Conservation (phyloP, 1,140 invertebrate species). For the Leptinotarsa lineolata region DNA sequence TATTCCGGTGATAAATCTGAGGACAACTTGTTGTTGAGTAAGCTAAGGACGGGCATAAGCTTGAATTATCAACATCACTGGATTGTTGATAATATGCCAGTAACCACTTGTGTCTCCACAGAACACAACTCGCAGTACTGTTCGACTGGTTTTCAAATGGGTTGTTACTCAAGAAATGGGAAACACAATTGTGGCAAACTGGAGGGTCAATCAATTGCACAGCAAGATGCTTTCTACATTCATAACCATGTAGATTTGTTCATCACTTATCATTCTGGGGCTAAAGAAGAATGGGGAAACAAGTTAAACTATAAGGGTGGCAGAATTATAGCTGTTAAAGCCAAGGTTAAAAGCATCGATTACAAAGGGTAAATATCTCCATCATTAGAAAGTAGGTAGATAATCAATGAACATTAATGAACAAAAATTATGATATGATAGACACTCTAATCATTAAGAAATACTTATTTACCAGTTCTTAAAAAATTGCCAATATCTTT, state of each 20-base stretch:
- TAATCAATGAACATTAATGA: too few relatives aligned
- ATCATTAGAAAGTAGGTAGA: too few relatives aligned
- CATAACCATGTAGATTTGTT: slow-evolving; percentile 96
- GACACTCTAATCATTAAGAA: too few relatives aligned
- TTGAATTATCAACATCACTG: slow-evolving; percentile 99
- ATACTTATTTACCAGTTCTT: too few relatives aligned
- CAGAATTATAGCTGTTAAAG: slow-evolving; percentile 83
- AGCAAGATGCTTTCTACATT: slow-evolving; percentile 72
- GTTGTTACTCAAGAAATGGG: slow-evolving; percentile 75
- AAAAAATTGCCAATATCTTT: too few relatives aligned
- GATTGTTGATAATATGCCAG: slow-evolving; percentile 98
- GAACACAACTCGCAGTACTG: slow-evolving; percentile 83
- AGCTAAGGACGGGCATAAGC: slow-evolving; percentile 88
- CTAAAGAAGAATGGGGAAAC: slow-evolving; percentile 81
- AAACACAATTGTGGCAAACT: slow-evolving; percentile 43
- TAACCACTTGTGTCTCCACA: slow-evolving; percentile 90
- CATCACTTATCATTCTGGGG: slow-evolving; percentile 91
- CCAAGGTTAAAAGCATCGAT: slow-evolving; percentile 55
- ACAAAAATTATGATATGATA: too few relatives aligned
- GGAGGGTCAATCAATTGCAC: slow-evolving; percentile 12
- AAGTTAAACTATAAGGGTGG: slow-evolving; percentile 79
- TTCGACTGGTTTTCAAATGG: slow-evolving; percentile 95
- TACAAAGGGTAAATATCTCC: slow-evolving; percentile 44
- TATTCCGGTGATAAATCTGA: slow-evolving; percentile 71
- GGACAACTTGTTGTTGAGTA: slow-evolving; percentile 73